Evolutionary conservation across 1,140 invertebrate genomes (phyloP).

Genomic region (Meteorus sp.): DNA sequence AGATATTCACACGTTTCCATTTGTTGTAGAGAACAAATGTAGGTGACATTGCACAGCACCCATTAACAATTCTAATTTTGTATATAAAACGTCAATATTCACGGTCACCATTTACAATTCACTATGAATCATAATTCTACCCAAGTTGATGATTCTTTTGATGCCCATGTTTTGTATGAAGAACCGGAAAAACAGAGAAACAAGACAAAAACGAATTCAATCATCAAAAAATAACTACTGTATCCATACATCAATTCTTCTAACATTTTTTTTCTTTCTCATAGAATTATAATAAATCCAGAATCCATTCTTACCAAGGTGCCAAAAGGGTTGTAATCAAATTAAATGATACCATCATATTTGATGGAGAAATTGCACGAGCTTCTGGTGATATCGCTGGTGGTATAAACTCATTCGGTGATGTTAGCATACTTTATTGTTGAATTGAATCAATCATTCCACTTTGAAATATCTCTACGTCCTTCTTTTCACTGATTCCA

Average conservation of each 20-base stretch:
- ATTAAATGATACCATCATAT: slow-evolving; percentile 70
- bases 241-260: slow-evolving; percentile 26
- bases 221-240: not conserved
- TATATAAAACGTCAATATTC: no score
- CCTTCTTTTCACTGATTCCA: no score
- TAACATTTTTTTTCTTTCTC: no score
- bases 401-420: slow-evolving; percentile 72
- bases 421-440: slow-evolving; percentile 64
- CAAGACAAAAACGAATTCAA: not conserved
- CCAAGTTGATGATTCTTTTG: no score
- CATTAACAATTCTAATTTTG: no score
- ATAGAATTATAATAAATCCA: slow-evolving; percentile 86
- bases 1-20: slow-evolving; percentile 32
- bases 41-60: no score
- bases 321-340: slow-evolving; percentile 71
- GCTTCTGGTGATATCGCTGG: slow-evolving; percentile 74
- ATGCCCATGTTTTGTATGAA: no score
- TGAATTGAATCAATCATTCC: slow-evolving; percentile 11
- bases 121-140: no score
- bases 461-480: slow-evolving; percentile 21
- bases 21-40: no score
- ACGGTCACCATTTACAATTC: no score
- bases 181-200: no score
- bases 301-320: slow-evolving; percentile 79
- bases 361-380: slow-evolving; percentile 78